A percentile compares a stretch with the other conserved stretches of the same genome.
phyloP scores from a whole-genome alignment of 2,888 invertebrate genomes.

The Luperina testacea region DNA sequence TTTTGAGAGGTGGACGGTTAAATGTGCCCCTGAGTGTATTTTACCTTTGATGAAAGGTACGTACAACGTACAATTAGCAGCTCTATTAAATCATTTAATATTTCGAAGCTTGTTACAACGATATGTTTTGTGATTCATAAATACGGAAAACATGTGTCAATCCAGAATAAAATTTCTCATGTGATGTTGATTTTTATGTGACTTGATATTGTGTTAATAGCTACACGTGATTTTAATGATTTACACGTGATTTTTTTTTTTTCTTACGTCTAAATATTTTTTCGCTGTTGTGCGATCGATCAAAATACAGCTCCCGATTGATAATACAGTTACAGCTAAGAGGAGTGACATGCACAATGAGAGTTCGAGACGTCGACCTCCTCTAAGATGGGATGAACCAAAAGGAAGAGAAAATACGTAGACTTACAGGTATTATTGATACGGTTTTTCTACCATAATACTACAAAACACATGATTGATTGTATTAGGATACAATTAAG shows the following conservation, averaged over 20 bases:
- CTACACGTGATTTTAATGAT: not conserved
- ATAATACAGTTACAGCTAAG: not conserved
- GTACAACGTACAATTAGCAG: not conserved
- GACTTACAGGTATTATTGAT: not conserved
- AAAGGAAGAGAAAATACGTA: not conserved
- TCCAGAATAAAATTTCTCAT: constrained; percentile 9
- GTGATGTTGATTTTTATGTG: constrained; percentile 18
- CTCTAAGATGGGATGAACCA: not conserved
- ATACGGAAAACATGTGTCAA: constrained; percentile 8
- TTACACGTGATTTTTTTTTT: too few species aligned
- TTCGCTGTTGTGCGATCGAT: not conserved
- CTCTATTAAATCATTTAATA: not conserved
- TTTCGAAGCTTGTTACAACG: not conserved
- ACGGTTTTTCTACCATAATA: not conserved
- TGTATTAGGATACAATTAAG: not conserved
- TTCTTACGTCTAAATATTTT: not conserved
- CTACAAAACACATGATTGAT: not conserved
- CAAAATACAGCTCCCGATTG: not conserved
- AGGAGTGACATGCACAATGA: not conserved
- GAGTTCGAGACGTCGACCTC: not conserved
- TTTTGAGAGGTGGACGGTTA: too few species aligned
- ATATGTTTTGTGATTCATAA: constrained; percentile 11
- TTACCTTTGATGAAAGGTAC: not conserved
- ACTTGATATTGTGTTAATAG: constrained; percentile 21
- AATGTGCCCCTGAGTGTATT: not conserved